Evolutionary conservation across 2,888 invertebrate genomes (phyloP), one percentile per base, ranked within the genome.

Genomic region (Lepetodrilus schrolli): DNA sequence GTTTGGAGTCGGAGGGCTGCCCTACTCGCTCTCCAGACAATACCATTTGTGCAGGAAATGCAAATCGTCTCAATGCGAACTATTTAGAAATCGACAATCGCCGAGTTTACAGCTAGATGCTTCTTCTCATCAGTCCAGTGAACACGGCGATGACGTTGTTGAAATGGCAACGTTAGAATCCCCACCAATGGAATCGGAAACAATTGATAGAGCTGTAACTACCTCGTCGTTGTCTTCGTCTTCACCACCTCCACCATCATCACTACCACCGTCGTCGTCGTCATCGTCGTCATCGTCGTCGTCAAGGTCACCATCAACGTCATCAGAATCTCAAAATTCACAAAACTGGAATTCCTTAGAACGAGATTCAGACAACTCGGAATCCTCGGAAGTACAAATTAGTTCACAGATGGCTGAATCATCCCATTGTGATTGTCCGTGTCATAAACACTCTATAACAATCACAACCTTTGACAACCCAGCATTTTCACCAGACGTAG

Each of bases 401-500:
- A 43, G 8, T 17, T 8, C 43, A 17, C 43, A 43, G n/a, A 8
- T 34, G 17, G 68, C 47, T 7, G 10, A 21, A 0, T 21, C 43
- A 1, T 10, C 38, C 4, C 68, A 68, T 13, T 68, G 68, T 26
- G 47, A 38, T 4, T 68, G 68, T 30, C 68, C 68, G 10, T 68
- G 68, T 30, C 68, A 68, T 23, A 68, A 68, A 20, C 17, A 38
- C 21, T 26, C 47, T 10, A 13, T 8, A 2, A 47, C 23, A 43
- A 17, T 43, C 7, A 26, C 23, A 23, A 23, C 21, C n/a, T 68
- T 47, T 26, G 68, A 68, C 68, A 68, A 68, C n/a, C 47, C 47
- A 4, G 23, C 68, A 10, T 68, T n/a, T 68, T 13, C 21, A n/a
- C 68, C 38, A 26, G 68, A 68, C 10, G 47, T 43, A 21, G 68